Base-by-base conservation (phyloP, 2,797 vertebrate species). In the Hapalemur alaotrensis region DNA sequence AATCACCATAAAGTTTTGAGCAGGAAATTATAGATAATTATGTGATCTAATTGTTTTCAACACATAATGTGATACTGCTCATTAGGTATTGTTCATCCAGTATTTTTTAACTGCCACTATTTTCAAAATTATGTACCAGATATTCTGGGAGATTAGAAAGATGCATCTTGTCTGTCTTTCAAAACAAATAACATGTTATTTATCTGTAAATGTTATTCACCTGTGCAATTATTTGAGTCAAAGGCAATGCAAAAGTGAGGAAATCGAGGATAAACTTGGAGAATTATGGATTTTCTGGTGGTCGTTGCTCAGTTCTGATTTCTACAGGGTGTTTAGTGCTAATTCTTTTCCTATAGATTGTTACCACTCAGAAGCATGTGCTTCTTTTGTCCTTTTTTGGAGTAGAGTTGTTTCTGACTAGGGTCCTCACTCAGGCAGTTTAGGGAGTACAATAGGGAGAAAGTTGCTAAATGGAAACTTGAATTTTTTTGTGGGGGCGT, bases 101-200 rank as follows among this genome's bases (percentile, higher is more conserved):
- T 72, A 52, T 23, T 92, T 95, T 95, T 91, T 41, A 95, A 91
- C 28, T 72, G 41, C n/a, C 32, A 23, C 11, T 67, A 70, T 94
- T 87, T 96, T 86, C 63, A 92, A 73, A 82, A 48, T 84, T 69
- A 48, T 87, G 43, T 90, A 28, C 30, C 78, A 84, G 32, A 76
- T 94, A 70, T 52, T 90, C 46, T 75, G 52, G 52, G 67, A 90
- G 61, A 75, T 81, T 87, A 95, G 35, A 75, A 86, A 83, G 73
- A 86, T 75, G 23, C 23, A n/a, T 89, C 20, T 30, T 67, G 15
- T 89, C 28, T 32, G 61, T 14, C 63, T 65, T 65, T 65, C 63
- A 65, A 17, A 65, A n/a, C 32, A n/a, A 63, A 63, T 57, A 63
- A 9, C 20, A 50, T 50, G 6, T 76, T 38, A n/a, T 15, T 78